Evolutionary conservation across 2,113 vertebrate species (phyloP), one percentile per base, ranked within the genome.

Genomic region (Blennius ocellaris): DNA sequence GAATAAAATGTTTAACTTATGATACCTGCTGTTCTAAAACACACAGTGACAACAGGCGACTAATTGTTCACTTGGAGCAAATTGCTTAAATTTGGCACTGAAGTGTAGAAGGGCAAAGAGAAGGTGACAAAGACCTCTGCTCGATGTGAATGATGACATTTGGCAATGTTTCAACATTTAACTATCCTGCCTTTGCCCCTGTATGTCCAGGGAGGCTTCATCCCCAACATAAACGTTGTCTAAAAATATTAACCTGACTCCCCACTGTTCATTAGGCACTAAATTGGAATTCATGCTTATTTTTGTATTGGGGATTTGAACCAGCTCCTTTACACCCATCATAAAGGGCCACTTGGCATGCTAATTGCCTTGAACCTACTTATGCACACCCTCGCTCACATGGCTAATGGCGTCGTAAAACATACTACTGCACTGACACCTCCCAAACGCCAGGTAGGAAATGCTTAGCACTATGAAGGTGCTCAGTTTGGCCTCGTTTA

Each of bases 321-420:
- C 79, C 81, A 72, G 77, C 80, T 72, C 69, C 84, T 89, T 90
- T 90, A 89, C 78, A 82, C 87, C 79, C 69, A 85, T 92, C 83
- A 84, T 93, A 93, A 94, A 91, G 85, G 85, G 82, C 87, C 88
- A 88, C 85, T 91, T 89, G 86, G 81, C 85, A 87, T 89, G 91
- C 92, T 93, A 93, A 94, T 93, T 90, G 91, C 91, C 82, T 80
- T 83, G 88, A 83, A 87, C 89, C 88, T 84, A 78, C 85, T 90
- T 86, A 87, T 79, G 76, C 86, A 85, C 90, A 89, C 90, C 70
- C 76, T 65, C 60, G 86, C 90, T 90, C 90, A 79, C 80, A 76
- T 78, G 85, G 90, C 89, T 93, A 94, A 93, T 93, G 87, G 91
- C 74, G 90, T 90, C 88, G 86, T 94, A 93, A 94, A 94, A 91